phyloP scores from a whole-genome alignment of 92 coral and sea anemone species.

The Chrysogorgia sp. region DNA sequence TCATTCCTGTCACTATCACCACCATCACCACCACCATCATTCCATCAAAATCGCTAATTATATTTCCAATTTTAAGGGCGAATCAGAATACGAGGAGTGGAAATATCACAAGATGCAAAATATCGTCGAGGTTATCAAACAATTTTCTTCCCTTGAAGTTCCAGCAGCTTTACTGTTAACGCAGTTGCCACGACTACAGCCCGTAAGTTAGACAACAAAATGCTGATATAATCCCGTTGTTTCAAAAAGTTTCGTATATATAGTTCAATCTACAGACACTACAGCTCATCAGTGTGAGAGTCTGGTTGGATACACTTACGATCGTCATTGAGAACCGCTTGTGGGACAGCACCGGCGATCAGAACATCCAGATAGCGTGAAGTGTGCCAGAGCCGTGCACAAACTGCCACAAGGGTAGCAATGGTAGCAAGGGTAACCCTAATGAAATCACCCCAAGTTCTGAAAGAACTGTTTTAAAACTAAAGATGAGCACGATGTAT shows the following conservation, averaged over 20 bases:
- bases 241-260: no score
- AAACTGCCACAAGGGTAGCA: no score
- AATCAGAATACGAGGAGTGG: slow-evolving; percentile 93
- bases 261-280: not conserved
- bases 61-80: slow-evolving; percentile 65
- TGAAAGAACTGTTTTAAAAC: no score
- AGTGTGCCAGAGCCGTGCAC: no score
- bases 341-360: no score
- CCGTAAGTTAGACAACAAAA: no score
- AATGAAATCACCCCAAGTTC: no score
- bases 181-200: slow-evolving; percentile 90
- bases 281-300: not conserved
- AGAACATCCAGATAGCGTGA: no score
- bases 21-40: not conserved
- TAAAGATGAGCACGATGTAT: no score
- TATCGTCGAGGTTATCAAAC: slow-evolving; percentile 88
- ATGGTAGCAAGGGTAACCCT: no score
- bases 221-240: not conserved
- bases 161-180: slow-evolving; percentile 83
- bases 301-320: no score
- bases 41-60: not conserved
- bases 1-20: not conserved
- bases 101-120: slow-evolving; percentile 83
- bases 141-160: slow-evolving; percentile 76
- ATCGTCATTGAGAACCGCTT: no score